These are phyloP conservation scores for Fregetta grallaria DNA, from an alignment of 2,113 vertebrate species.

Conservation along the genomic window DNA sequence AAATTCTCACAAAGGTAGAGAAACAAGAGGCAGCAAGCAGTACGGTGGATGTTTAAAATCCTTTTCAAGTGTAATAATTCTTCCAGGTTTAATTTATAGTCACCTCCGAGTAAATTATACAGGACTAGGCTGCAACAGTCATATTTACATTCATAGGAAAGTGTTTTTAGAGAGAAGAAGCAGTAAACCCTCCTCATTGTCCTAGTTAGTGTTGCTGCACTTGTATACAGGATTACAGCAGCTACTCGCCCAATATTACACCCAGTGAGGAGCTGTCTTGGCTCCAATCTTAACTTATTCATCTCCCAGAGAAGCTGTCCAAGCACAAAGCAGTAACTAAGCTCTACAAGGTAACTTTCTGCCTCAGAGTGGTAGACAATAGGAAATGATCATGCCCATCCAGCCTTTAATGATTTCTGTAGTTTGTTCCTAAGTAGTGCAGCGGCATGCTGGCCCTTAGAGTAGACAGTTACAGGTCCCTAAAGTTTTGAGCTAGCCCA, in stretches of 20 bases:
- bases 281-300: not conserved
- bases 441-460: not conserved
- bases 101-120: not conserved
- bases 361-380: not conserved
- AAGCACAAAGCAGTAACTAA: not conserved
- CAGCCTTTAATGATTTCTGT: fast-evolving
- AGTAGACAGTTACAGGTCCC: not conserved
- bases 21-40: not conserved
- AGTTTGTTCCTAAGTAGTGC: not conserved
- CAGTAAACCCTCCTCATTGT: not conserved
- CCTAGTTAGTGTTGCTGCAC: not conserved
- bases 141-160: not conserved
- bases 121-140: not conserved
- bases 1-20: not conserved
- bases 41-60: not conserved
- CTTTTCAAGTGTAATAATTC: not conserved
- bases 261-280: fast-evolving
- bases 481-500: not conserved
- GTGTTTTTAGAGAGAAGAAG: not conserved
- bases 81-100: not conserved
- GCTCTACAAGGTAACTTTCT: not conserved
- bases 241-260: not conserved
- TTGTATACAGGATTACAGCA: not conserved
- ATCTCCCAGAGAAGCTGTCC: fast-evolving
- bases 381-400: not conserved